Evolutionary conservation across 2,888 invertebrate genomes (phyloP), one percentile per base, ranked within the genome.

Genomic region (Pseudococcus viburni): DNA sequence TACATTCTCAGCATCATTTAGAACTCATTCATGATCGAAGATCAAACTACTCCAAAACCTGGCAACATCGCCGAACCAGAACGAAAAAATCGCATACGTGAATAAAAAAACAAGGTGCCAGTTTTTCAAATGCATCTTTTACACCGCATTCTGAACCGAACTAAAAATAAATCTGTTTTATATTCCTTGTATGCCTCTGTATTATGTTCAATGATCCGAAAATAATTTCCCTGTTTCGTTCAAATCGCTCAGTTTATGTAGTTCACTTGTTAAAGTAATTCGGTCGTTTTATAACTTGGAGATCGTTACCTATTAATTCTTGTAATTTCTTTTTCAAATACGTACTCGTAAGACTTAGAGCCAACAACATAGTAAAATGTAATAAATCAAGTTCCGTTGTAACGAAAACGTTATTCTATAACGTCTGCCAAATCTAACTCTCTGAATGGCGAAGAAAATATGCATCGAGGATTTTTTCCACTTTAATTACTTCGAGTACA

Each of bases 121-220:
- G 80, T 83, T 83, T 46, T 83, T 83, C 22, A 83, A 83, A 83
- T 83, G 80, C 80, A 83, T 83, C 80, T 83, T 73, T 83, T 46
- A 83, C 46, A 83, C 46, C 80, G 33, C 46, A 83, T 83, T 83
- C 80, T 83, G 12, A 42, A 46, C 80, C 80, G 19, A 83, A 83
- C 80, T 83, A 83, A 83, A 83, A 83, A 83, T 83, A 83, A 83
- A 83, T 83, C 46, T 83, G 46, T 83, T 73, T 83, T 83, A 83
- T 83, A 83, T 83, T 83, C 46, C 80, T 19, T 46, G 19, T 83
- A 83, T 46, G 80, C 46, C 46, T 83, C 80, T 46, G 42, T 46
- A 83, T 83, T 19, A 83, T 83, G 80, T 83, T 83, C 80, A 83
- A 83, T 83, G 80, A 83, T 83, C 80, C 80, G 80, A 83, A 83